Percentiles rank a stretch among this genome's conserved stretches.
Evolutionary conservation across 1,140 invertebrate species (phyloP).

Genomic region (Monochamus saltuarius): DNA sequence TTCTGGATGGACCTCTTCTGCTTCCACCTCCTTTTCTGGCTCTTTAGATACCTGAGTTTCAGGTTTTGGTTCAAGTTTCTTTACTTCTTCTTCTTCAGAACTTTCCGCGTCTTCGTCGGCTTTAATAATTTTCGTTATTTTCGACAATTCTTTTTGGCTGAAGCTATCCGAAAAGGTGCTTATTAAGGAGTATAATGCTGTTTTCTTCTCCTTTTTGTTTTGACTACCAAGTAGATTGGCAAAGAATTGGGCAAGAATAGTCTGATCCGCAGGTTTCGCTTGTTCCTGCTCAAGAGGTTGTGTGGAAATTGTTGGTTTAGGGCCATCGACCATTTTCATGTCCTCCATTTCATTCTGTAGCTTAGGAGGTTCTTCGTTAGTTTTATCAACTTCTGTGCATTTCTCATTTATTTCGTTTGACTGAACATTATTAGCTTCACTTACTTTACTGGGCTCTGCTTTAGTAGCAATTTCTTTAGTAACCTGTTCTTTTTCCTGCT

Average conservation of each 20-base stretch:
- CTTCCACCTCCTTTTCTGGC: constrained; percentile 1
- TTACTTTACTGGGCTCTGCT: neutral
- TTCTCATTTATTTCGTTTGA: neutral
- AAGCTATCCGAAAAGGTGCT: constrained; percentile 39
- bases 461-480: neutral
- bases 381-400: constrained; percentile 6
- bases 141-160: constrained; percentile 30
- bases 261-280: constrained; percentile 30
- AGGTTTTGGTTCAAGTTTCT: constrained; percentile 3
- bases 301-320: neutral
- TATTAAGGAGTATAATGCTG: constrained; percentile 33
- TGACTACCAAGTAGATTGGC: constrained; percentile 36
- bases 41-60: constrained; percentile 7
- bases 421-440: neutral
- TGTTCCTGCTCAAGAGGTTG: neutral
- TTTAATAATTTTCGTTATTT: constrained; percentile 38
- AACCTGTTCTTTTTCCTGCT: neutral
- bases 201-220: constrained; percentile 40
- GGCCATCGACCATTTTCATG: constrained; percentile 3
- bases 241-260: constrained; percentile 39
- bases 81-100: constrained; percentile 21
- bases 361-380: constrained; percentile 11
- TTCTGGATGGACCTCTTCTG: constrained; percentile 16
- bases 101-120: constrained; percentile 24
- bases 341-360: neutral